phyloP scores from a whole-genome alignment of 2,113 vertebrate genomes.

The Hyperopisus bebe region DNA sequence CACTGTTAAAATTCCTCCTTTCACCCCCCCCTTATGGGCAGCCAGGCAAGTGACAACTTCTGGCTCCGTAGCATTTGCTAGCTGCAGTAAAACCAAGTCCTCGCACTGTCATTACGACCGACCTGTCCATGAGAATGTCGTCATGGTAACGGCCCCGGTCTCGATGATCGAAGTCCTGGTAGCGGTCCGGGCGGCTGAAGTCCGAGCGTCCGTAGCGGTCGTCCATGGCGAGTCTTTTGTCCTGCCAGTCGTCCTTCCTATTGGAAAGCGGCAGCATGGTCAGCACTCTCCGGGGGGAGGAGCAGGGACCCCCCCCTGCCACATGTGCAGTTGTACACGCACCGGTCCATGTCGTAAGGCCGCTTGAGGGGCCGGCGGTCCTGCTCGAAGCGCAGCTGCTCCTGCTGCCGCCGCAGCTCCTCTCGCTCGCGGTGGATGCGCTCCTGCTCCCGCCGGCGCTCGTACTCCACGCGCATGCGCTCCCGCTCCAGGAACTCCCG shows the following conservation, averaged over 20 bases:
- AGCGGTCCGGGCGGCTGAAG: slow-evolving; percentile 75
- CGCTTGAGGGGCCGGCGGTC: slow-evolving; percentile 75
- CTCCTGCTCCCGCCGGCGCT: slow-evolving; percentile 85
- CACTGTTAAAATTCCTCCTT: neutral
- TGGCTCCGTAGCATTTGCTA: neutral
- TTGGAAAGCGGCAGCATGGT: neutral
- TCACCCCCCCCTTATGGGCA: neutral
- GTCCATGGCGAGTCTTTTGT: slow-evolving; percentile 77
- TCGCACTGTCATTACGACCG: neutral
- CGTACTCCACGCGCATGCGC: slow-evolving; percentile 81
- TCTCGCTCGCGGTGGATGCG: slow-evolving; percentile 87
- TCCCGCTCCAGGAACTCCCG: slow-evolving; percentile 85
- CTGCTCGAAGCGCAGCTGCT: slow-evolving; percentile 85
- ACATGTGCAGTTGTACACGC: neutral
- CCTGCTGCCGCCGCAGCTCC: slow-evolving; percentile 85
- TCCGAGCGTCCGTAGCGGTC: slow-evolving; percentile 73
- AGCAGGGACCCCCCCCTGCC: neutral
- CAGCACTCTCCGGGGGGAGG: too few species aligned
- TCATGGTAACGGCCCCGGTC: slow-evolving; percentile 81
- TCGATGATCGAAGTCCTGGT: slow-evolving; percentile 85
- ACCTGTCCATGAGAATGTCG: slow-evolving; percentile 68
- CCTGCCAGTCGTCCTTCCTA: slow-evolving; percentile 84
- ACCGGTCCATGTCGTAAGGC: slow-evolving; percentile 81
- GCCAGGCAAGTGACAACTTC: neutral
- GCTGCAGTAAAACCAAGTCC: neutral